A percentile compares a stretch with the other conserved stretches of the same genome.
Conservation (phyloP, 2,797 vertebrate genomes). For the Calcarius lapponicus region DNA sequence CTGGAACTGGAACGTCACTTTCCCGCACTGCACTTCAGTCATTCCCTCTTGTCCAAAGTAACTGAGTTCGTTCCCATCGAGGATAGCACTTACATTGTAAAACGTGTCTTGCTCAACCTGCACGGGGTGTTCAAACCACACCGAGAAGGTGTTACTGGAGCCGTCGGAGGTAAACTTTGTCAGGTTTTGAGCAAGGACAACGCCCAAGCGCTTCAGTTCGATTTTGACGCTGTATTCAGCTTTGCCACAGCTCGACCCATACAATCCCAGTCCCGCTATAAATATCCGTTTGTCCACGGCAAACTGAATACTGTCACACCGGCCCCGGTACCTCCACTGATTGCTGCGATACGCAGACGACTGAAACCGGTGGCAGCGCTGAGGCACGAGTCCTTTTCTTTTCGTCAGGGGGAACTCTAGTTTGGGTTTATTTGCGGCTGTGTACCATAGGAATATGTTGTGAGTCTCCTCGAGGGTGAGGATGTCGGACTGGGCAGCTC, state of each 20-base stretch:
- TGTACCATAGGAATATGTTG: slow-evolving; percentile 97
- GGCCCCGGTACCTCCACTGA: slow-evolving; percentile 96
- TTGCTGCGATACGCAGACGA: slow-evolving; percentile 95
- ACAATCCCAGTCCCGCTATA: slow-evolving; percentile 90
- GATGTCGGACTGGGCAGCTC: slow-evolving; percentile 91
- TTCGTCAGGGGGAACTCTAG: slow-evolving; percentile 86
- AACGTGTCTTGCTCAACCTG: slow-evolving; percentile 96
- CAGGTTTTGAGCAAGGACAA: slow-evolving; percentile 86
- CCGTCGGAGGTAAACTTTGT: slow-evolving; percentile 93
- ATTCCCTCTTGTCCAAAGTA: slow-evolving; percentile 99
- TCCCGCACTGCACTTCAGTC: slow-evolving; percentile 96
- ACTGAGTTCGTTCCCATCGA: slow-evolving; percentile 96
- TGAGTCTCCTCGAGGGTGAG: slow-evolving; percentile 95
- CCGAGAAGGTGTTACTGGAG: slow-evolving; percentile 90
- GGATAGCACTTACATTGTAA: slow-evolving; percentile 93
- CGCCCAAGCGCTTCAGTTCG: slow-evolving; percentile 93
- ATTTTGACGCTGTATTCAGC: slow-evolving; percentile 93
- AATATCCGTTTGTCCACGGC: slow-evolving; percentile 94
- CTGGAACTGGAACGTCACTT: slow-evolving; percentile 98
- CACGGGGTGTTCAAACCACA: slow-evolving; percentile 96
- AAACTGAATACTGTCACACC: slow-evolving; percentile 98
- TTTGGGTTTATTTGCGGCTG: slow-evolving; percentile 89
- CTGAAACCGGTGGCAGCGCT: slow-evolving; percentile 93
- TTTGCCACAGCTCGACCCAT: slow-evolving; percentile 92
- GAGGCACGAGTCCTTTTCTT: slow-evolving; percentile 85